Conservation (phyloP, 2,888 invertebrate genomes). For the Troilus luridus region DNA sequence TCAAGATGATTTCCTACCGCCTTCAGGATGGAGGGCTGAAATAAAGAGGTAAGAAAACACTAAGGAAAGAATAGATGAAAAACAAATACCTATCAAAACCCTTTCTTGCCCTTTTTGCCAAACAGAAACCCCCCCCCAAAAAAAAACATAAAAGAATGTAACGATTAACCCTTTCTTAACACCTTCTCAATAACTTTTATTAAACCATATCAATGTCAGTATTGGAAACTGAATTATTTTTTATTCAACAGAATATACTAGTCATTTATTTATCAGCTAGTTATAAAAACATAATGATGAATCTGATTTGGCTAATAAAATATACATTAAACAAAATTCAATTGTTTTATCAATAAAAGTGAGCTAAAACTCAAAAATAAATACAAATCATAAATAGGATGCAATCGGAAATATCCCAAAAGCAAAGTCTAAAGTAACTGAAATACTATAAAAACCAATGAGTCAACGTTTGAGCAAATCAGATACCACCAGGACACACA, state of each 20-base stretch:
- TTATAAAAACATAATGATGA: not conserved
- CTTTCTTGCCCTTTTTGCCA: not conserved
- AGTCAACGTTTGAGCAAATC: too few relatives aligned
- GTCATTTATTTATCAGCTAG: not conserved
- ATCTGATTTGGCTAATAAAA: not conserved
- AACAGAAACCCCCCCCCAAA: not conserved
- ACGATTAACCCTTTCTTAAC: not conserved
- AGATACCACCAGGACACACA: too few relatives aligned
- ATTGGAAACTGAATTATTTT: not conserved
- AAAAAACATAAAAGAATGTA: not conserved
- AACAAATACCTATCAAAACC: not conserved
- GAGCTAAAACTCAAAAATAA: too few relatives aligned
- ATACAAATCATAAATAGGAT: too few relatives aligned
- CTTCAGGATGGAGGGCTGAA: constrained; percentile 77
- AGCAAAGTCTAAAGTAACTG: too few relatives aligned
- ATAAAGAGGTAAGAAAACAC: constrained; percentile 75
- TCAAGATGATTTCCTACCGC: constrained; percentile 60
- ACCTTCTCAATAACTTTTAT: not conserved
- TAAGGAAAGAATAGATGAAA: not conserved
- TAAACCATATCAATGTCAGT: not conserved
- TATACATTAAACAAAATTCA: not conserved
- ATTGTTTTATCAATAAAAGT: not conserved
- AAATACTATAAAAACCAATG: too few relatives aligned
- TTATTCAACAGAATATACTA: not conserved
- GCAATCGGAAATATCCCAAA: too few relatives aligned